Percentiles rank a stretch among this genome's conserved stretches.
Conservation (phyloP, 2,888 invertebrate species). For the Ernsta delagoae region DNA sequence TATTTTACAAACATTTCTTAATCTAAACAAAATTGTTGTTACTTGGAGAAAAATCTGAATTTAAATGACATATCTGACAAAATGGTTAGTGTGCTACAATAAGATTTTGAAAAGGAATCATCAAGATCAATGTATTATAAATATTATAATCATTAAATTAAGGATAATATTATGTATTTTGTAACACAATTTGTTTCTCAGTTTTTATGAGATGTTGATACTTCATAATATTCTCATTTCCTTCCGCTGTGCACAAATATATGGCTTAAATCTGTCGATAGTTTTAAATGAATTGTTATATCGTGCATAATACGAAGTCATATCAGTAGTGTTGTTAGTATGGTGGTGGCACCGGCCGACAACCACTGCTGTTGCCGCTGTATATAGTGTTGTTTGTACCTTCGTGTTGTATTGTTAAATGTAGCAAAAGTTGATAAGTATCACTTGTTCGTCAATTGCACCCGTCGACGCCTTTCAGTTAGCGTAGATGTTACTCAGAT, state of each 20-base stretch:
- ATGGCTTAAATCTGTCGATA: slow-evolving; percentile 69
- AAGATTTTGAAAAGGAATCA: slow-evolving; percentile 78
- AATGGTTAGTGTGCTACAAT: slow-evolving; percentile 85
- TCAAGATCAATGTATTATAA: slow-evolving; percentile 82
- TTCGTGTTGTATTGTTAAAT: slow-evolving; percentile 77
- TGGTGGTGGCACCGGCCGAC: slow-evolving; percentile 47
- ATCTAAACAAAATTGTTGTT: slow-evolving; percentile 80
- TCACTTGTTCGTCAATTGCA: slow-evolving; percentile 85
- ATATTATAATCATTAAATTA: slow-evolving; percentile 82
- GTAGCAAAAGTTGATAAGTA: slow-evolving; percentile 78
- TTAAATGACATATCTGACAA: slow-evolving; percentile 85
- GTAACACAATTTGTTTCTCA: slow-evolving; percentile 80
- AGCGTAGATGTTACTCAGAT: slow-evolving; percentile 68
- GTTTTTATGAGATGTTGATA: slow-evolving; percentile 79
- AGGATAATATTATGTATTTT: slow-evolving; percentile 80
- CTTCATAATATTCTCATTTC: slow-evolving; percentile 71
- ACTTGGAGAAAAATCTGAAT: slow-evolving; percentile 83
- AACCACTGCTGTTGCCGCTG: slow-evolving; percentile 51
- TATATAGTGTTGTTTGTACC: slow-evolving; percentile 67
- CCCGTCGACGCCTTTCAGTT: slow-evolving; percentile 77
- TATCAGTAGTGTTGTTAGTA: slow-evolving; percentile 66
- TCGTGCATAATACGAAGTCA: slow-evolving; percentile 69
- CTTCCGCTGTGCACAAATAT: slow-evolving; percentile 81
- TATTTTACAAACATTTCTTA: slow-evolving; percentile 64
- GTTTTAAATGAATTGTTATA: slow-evolving; percentile 69